Evolutionary conservation across 2,888 invertebrate species (phyloP), one percentile per base, ranked within the genome.

Genomic region (Cosmia trapezina): DNA sequence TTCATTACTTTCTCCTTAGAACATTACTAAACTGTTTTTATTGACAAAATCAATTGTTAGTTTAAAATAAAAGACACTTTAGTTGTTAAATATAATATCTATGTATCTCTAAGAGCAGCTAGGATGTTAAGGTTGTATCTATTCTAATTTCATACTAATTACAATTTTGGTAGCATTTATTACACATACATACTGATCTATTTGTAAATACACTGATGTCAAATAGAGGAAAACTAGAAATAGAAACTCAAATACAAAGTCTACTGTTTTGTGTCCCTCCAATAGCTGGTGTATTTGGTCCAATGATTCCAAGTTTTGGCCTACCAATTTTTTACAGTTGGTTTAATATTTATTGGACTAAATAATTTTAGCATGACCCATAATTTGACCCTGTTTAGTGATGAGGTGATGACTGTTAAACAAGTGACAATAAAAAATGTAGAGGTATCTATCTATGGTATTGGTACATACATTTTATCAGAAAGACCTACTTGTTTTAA

Each of bases 61-160:
- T 73, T 81, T 60, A 78, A 80, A 68, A 76, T 75, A 85, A 85
- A 85, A 85, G 86, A 85, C 86, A 85, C 70, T 76, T 83, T 86
- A 86, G 78, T 76, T 84, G 37, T 71, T 70, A 76, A 76, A 76
- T 6, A n/a, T 63, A 47, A 47, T 47, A 1, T 62, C 65, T 83
- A 62, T 73, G 65, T 80, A 80, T 76, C 19, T 73, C 28, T 73
- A 75, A 68, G 63, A 78, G 51, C 78, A 75, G 83, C 45, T 57
- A 67, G 74, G 65, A 59, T 83, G 72, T 73, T 68, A 49, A 5
- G 4, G 37, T 22, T 59, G 19, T 54, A 83, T 70, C 77, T 67
- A 53, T 64, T 70, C 60, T 65, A 51, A 51, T 66, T 53, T 61
- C 51, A 41, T 49, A 59, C 22, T 47, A 33, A 63, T 59, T 8